Evolutionary conservation across 2,113 vertebrate genomes (phyloP).

Genomic region (Anseranas semipalmata): DNA sequence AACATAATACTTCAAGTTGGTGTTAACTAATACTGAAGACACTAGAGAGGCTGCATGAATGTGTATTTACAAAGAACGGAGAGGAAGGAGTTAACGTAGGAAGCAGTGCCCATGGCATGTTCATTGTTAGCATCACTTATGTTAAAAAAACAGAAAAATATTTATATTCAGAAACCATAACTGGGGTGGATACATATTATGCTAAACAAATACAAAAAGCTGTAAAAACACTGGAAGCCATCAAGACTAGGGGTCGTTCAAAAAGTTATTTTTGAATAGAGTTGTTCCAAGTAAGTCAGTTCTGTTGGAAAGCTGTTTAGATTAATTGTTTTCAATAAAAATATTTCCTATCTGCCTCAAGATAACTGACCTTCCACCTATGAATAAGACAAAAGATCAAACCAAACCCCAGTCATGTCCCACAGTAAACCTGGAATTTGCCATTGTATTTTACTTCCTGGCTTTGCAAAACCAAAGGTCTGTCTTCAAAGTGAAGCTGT

Average conservation of each 20-base stretch:
- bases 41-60: background rate
- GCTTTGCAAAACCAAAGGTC: background rate
- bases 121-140: background rate
- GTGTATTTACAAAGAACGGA: background rate
- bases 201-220: background rate
- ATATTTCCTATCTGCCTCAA: slow-evolving; percentile 19
- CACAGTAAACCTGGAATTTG: background rate
- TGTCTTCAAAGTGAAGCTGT: slow-evolving; percentile 42
- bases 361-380: background rate
- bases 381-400: slow-evolving; percentile 9
- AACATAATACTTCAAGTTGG: background rate
- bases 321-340: slow-evolving; percentile 17
- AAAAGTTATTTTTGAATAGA: background rate
- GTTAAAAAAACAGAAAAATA: background rate
- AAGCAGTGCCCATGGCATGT: background rate
- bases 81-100: background rate
- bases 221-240: background rate
- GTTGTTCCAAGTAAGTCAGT: background rate
- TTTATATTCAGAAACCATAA: background rate
- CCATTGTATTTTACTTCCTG: slow-evolving; percentile 51
- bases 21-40: background rate
- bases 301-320: background rate
- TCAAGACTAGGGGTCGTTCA: background rate
- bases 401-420: background rate
- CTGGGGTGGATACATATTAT: background rate